phyloP scores from a whole-genome alignment of 2,797 vertebrate genomes.

The Heteromormyrus szaboi region DNA sequence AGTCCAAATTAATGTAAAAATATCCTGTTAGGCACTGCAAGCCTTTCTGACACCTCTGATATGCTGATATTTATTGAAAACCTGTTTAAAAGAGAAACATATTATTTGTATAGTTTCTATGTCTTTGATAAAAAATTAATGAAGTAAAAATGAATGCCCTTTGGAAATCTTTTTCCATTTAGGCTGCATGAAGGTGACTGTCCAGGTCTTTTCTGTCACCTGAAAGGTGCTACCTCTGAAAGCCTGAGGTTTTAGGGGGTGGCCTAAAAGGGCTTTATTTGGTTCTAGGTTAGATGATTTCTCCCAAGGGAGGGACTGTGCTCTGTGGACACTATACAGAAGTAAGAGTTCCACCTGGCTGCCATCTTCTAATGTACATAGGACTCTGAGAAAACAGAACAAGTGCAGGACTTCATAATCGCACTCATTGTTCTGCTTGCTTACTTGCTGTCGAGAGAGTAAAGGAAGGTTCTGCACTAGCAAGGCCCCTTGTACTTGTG shows the following conservation, averaged over 20 bases:
- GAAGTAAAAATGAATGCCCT: neutral
- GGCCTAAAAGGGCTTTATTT: constrained; percentile 23
- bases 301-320: constrained; percentile 27
- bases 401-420: neutral
- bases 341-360: neutral
- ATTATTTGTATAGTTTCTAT: neutral
- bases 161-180: neutral
- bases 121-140: neutral
- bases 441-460: neutral
- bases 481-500: neutral
- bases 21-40: neutral
- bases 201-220: neutral
- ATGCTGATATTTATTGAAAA: neutral
- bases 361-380: neutral
- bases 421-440: neutral
- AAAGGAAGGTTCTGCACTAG: neutral
- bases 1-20: neutral
- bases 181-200: neutral
- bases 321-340: constrained; percentile 13
- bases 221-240: neutral
- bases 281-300: constrained; percentile 15
- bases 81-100: neutral
- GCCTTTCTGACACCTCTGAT: neutral
- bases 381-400: neutral
- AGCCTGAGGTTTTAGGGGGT: neutral